phyloP scores from a whole-genome alignment of 1,140 invertebrate species.

The Mizuhopecten yessoensis region DNA sequence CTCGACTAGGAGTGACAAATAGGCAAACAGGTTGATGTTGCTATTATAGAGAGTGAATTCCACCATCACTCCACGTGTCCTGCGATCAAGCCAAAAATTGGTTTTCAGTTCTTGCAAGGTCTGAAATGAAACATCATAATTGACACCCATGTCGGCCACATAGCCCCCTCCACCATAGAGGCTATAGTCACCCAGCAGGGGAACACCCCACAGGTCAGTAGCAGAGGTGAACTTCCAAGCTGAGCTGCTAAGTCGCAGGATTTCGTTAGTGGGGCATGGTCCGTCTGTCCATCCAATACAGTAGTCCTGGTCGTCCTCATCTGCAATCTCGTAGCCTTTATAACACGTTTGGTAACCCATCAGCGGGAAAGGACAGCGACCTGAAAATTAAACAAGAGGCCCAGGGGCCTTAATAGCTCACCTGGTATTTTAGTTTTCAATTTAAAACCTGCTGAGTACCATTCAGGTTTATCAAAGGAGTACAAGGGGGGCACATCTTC shows the following conservation, averaged over 20 bases:
- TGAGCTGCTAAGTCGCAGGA: slow-evolving; percentile 43
- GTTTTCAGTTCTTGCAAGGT: slow-evolving; percentile 78
- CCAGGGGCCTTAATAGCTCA: too few species aligned
- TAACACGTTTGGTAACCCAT: slow-evolving; percentile 48
- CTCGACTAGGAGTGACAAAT: slow-evolving; percentile 74
- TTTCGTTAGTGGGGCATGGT: slow-evolving; percentile 54
- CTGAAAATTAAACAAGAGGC: slow-evolving; percentile 46
- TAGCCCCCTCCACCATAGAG: slow-evolving; percentile 68
- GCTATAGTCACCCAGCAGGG: slow-evolving; percentile 52
- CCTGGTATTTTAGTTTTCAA: too few species aligned
- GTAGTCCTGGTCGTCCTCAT: slow-evolving; percentile 53
- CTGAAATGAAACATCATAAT: slow-evolving; percentile 51
- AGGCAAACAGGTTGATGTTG: slow-evolving; percentile 69
- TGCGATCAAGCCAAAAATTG: slow-evolving; percentile 83
- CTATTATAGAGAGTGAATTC: slow-evolving; percentile 85
- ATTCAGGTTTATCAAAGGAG: too few species aligned
- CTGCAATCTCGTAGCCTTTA: slow-evolving; percentile 51
- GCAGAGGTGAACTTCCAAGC: slow-evolving; percentile 64
- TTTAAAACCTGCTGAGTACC: too few species aligned
- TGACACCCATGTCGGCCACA: slow-evolving; percentile 63
- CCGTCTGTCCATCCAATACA: slow-evolving; percentile 61
- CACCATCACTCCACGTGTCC: slow-evolving; percentile 84
- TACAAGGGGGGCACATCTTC: too few species aligned
- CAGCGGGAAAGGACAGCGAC: slow-evolving; percentile 41
- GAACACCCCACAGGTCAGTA: slow-evolving; percentile 60